Evolutionary conservation across 2,888 invertebrate genomes (phyloP), one percentile per base, ranked within the genome.

Genomic region (Agrochola circellaris): DNA sequence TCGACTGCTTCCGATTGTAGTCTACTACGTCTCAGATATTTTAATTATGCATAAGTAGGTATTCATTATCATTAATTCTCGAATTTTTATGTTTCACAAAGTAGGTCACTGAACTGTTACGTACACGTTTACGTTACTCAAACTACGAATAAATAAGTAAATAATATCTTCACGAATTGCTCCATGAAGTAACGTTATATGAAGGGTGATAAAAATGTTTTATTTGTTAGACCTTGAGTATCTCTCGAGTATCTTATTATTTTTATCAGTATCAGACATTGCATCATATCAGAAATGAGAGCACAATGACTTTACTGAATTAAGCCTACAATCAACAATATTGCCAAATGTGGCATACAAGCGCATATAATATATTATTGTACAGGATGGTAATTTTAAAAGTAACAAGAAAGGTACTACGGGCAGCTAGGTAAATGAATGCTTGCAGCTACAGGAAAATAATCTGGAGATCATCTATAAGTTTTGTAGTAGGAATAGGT

Each of bases 191-290:
- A 71, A 60, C 11, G 15, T 38, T 51, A 20, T 51, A 84, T 56
- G 48, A 60, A 42, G 38, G 71, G 23, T 65, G 76, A 81, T 77
- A 83, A 74, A 76, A 75, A 64, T 76, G 38, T 78, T 78, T 66
- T 74, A 56, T 83, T 75, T 83, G 30, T 5, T 23, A 75, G 65
- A 75, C 87, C 84, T 86, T 85, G 76, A 69, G 69, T 73, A 56
- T 71, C 13, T 42, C 8, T 70, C 34, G 38, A 38, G 38, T 65
- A 61, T 9, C 30, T 60, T 62, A 23, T 23, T 45, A 15, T 34
- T 67, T 70, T 81, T 75, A 81, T 84, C 84, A 66, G 60, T 51
- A 84, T 73, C 64, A 69, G 60, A 26, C 42, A 60, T 85, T 82
- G 70, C 76, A 54, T 65, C 67, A 85, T 30, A 62, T 42, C 66